These are phyloP conservation scores for Sebastolobus altivelis DNA, from an alignment of 2,797 vertebrate species.

Conservation along the genomic window DNA sequence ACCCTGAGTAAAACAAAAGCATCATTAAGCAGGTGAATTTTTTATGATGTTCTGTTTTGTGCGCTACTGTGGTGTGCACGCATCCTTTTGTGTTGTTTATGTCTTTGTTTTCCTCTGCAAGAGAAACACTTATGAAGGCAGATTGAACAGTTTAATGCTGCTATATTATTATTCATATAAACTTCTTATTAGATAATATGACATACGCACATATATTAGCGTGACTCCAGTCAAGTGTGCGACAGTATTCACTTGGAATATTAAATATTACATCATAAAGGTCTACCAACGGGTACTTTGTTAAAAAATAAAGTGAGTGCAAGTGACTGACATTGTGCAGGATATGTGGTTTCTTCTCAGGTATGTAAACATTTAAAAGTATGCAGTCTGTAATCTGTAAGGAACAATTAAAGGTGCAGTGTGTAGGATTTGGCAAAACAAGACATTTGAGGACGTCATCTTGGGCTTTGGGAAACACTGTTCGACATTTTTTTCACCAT, in stretches of 20 bases:
- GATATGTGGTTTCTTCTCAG: background rate
- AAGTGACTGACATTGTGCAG: background rate
- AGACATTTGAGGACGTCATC: too few relatives aligned
- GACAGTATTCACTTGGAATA: background rate
- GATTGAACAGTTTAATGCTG: background rate
- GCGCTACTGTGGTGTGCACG: slow-evolving; percentile 10
- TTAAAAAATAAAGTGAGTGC: background rate
- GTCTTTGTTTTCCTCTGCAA: slow-evolving; percentile 10
- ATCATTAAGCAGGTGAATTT: slow-evolving; percentile 72
- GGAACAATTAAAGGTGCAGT: too few relatives aligned
- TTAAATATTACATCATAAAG: background rate
- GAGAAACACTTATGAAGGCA: background rate
- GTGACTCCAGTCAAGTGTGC: background rate
- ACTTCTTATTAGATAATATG: background rate
- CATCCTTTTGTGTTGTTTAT: slow-evolving; percentile 34
- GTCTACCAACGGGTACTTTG: background rate
- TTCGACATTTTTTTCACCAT: too few relatives aligned
- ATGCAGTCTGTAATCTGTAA: background rate
- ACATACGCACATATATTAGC: background rate
- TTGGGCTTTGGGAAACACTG: too few relatives aligned
- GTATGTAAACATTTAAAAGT: background rate
- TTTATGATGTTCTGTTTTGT: slow-evolving; percentile 64
- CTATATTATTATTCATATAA: background rate
- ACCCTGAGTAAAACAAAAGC: slow-evolving; percentile 66
- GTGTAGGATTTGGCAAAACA: too few relatives aligned